Base-by-base conservation (phyloP, 35 echinoderm and acorn worm genomes). In the Apostichopus parvimensis region DNA sequence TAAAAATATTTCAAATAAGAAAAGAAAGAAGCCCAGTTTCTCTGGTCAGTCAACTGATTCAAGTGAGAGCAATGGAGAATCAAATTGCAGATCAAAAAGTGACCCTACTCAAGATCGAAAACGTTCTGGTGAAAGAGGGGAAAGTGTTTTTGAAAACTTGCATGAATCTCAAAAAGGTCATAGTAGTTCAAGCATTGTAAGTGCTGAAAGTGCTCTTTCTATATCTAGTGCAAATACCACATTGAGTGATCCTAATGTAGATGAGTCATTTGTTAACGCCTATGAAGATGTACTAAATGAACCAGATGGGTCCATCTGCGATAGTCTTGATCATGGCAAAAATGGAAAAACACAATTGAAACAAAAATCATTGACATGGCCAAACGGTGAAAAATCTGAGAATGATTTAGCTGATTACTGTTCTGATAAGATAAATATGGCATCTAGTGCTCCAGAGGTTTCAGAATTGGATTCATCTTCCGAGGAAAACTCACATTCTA, bases 81-180 rank as follows among this genome's bases (percentile, higher is more conserved):
- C 82, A 6, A 93, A 93, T 55, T 82, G 92, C 60, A 87, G 92
- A 28, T 93, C 92, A 56, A 83, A 72, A 11, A 93, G 92, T 87
- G 92, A 93, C 87, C 92, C 92, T 28, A 93, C 92, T 15, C 92
- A 93, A 60, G 92, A 93, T 87, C 80, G 92, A 59, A 93, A 93
- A 22, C 60, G 92, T 77, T 26, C 64, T 53, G 88, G 88, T 22
- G 66, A 56, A 54, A 61, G 9, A 12, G 68, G 73, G 14, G 88
- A 78, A 61, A 14, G 21, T 13, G 73, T 90, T n/a, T 91, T 91
- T 91, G 71, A 77, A 55, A 78, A 77, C 8, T 79, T 91, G 23
- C 71, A 91, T 15, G 89, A 79, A 78, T 91, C 89, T 28, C 34
- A 91, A 20, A 91, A 57, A 59, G 89, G 71, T 6, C 72, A 77